Evolutionary conservation across 2,113 vertebrate species (phyloP), one percentile per base, ranked within the genome.

Genomic region (Otolemur garnettii): DNA sequence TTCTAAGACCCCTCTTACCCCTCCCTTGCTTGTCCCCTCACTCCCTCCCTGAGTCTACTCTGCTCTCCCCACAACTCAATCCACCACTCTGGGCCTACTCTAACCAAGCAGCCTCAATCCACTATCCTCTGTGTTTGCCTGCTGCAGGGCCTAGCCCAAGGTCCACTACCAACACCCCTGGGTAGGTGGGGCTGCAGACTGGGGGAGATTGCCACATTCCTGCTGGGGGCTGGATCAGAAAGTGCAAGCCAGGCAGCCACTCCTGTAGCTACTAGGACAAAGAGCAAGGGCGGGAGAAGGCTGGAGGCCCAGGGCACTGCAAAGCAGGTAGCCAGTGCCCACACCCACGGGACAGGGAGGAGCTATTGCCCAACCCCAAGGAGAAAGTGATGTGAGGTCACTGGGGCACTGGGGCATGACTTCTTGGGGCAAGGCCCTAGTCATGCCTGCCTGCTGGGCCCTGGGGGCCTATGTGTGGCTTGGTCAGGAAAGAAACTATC

Each of bases 311-410:
- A 11, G 50, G 78, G 75, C 38, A 0, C 87, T 66, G 24, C 90
- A 26, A 38, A n/a, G 81, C 77, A 92, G 94, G 78, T 60, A 79
- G 71, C 60, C 1, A 7, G 3, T 6, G 42, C 22, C 60, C n/a
- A 17, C 85, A 68, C 91, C 79, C 78, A 89, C 24, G 35, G 33
- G 62, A 68, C 35, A 42, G 50, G 79, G 62, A 71, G 26, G 26
- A 68, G 69, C 42, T 84, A 2, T 26, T 93, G 85, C 94, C 86
- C 77, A 89, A 93, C 50, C 55, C 53, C 2, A 17, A 17, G 79
- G 83, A 93, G 83, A 96, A 95, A 80, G 86, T 87, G 57, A 42
- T 18, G 1, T 75, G 83, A 96, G 93, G 96, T 93, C 96, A 96
- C 50, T 60, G 14, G 89, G 89, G 83, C 89, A 95, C 78, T 91